phyloP scores from a whole-genome alignment of 2,113 vertebrate genomes.

The Vidua chalybeata region DNA sequence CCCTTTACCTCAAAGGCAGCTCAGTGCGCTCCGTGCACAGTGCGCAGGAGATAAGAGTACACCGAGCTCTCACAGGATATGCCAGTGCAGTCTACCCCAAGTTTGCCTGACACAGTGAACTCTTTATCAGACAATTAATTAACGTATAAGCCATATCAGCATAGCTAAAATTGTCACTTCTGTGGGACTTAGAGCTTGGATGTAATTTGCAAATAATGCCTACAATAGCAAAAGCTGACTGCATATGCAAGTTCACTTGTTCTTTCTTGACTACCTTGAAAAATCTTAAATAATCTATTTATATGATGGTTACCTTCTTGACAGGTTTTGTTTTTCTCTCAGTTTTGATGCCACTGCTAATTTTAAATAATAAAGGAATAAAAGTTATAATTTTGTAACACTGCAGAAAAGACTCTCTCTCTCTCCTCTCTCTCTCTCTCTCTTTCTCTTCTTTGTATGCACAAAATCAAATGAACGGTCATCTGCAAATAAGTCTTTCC shows the following conservation, averaged over 20 bases:
- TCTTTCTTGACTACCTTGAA: not conserved
- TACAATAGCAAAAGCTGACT: not conserved
- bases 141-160: not conserved
- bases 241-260: not conserved
- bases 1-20: not conserved
- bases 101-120: not conserved
- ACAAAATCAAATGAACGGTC: not conserved
- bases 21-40: fast-evolving
- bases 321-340: not conserved
- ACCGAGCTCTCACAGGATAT: not conserved
- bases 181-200: not conserved
- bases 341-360: not conserved
- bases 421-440: not conserved
- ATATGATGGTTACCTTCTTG: not conserved
- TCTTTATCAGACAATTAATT: not conserved
- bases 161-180: not conserved
- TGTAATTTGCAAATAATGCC: not conserved
- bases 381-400: not conserved
- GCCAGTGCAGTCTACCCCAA: not conserved
- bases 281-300: not conserved
- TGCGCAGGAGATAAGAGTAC: too few relatives aligned
- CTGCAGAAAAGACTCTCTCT: not conserved
- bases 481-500: not conserved
- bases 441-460: not conserved
- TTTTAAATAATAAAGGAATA: not conserved